Evolutionary conservation across 2,113 vertebrate genomes (phyloP), one percentile per base, ranked within the genome.

Genomic region (Proteles cristata): DNA sequence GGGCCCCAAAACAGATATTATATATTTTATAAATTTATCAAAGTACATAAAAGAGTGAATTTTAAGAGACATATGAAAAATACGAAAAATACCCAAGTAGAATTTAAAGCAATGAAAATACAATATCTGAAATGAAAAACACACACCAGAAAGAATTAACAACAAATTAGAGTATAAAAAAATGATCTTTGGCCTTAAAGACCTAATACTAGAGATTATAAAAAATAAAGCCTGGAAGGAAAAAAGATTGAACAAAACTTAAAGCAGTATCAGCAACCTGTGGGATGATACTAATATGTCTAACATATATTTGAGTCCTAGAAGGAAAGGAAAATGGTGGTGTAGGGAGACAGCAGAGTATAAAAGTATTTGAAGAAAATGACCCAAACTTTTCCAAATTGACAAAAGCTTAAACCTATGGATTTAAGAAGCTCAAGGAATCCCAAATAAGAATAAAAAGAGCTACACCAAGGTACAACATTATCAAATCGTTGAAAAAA

Each of bases 141-240:
- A 39, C 45, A 61, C 21, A 26, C 58, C 4, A 19, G 33, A 66
- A 1, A 26, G 25, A 4, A 35, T 85, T 65, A 71, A 73, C 19
- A 90, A 25, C 25, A 94, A 50, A 74, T 66, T 69, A 76, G 16
- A 43, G 15, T 19, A 28, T 43, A 96, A 92, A 16, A 73, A 69
- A 39, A 48, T 65, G n/a, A 68, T 35, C 69, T 5, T 6, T 74
- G 17, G 85, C n/a, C 26, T 88, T 69, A 66, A 76, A 85, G 7
- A 92, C 19, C 31, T 19, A n/a, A 21, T 28, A 28, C 1, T 6
- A 50, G 19, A 63, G 0, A 35, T 45, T n/a, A 65, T 16, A 5
- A 31, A 71, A 71, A 73, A 88, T 11, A 17, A 90, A 80, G 15
- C 5, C 39, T 17, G 12, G 12, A 39, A 23, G 50, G 26, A 48